Conservation (phyloP, 2,888 invertebrate genomes). For the Meiosimyza platycephala region DNA sequence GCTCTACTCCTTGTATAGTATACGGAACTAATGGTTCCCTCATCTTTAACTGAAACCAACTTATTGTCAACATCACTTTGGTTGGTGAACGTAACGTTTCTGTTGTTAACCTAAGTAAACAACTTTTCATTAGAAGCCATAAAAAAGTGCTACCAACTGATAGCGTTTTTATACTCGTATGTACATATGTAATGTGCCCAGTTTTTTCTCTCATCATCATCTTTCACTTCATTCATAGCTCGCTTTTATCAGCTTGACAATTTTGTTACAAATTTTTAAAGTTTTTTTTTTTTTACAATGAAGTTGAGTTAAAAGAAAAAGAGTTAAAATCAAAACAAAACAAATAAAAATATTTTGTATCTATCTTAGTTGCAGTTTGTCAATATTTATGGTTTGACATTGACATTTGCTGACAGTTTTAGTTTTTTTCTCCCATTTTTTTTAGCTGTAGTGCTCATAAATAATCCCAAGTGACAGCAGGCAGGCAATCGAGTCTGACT, state of each 20-base stretch:
- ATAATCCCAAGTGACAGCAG: constrained; percentile 3
- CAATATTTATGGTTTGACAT: constrained; percentile 55
- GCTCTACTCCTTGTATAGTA: too few relatives aligned
- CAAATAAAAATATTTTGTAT: constrained; percentile 19
- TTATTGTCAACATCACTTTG: too few relatives aligned
- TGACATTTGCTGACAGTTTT: constrained; percentile 55
- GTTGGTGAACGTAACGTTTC: too few relatives aligned
- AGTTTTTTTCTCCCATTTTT: constrained; percentile 17
- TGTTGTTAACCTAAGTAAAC: too few relatives aligned
- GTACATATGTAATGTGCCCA: too few relatives aligned
- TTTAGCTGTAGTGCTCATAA: constrained; percentile 7
- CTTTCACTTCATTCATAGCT: background rate
- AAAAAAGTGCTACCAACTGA: too few relatives aligned
- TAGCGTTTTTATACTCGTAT: too few relatives aligned
- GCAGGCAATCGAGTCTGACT: background rate
- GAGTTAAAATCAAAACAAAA: constrained; percentile 1
- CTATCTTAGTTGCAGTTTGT: constrained; percentile 24
- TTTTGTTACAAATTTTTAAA: background rate
- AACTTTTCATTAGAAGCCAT: too few relatives aligned
- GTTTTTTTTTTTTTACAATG: too few relatives aligned
- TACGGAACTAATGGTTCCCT: too few relatives aligned
- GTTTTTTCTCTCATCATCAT: background rate
- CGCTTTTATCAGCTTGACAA: background rate
- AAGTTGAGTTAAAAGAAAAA: constrained; percentile 1
- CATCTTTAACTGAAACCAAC: too few relatives aligned